phyloP scores from a whole-genome alignment of 2,888 invertebrate genomes.

The Lottia scabra region DNA sequence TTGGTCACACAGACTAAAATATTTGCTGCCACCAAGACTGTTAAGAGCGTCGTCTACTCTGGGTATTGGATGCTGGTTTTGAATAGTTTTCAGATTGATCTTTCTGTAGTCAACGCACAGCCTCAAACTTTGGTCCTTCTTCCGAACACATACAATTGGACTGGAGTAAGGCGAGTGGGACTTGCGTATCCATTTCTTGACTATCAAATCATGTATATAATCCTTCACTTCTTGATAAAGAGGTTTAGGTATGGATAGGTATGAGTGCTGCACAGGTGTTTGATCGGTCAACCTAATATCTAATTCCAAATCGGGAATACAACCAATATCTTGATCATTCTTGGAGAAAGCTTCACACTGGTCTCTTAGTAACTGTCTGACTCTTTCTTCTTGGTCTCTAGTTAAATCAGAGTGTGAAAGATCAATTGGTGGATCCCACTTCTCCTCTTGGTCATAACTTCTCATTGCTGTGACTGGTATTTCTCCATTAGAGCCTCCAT shows the following conservation, averaged over 20 bases:
- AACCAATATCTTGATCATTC: constrained; percentile 30
- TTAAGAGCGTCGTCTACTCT: constrained; percentile 25
- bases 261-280: constrained; percentile 28
- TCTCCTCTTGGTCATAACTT: no score
- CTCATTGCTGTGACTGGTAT: no score
- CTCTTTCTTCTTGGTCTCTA: constrained; percentile 15
- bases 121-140: constrained; percentile 19
- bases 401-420: constrained; percentile 11
- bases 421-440: constrained; percentile 30
- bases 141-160: constrained; percentile 24
- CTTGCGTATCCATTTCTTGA: constrained; percentile 27
- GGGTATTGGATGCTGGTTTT: constrained; percentile 27
- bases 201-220: constrained; percentile 29
- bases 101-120: constrained; percentile 29
- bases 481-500: no score
- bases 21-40: constrained; percentile 21
- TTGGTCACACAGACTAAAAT: constrained; percentile 27
- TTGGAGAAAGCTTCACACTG: constrained; percentile 30
- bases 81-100: constrained; percentile 22
- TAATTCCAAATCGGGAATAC: constrained; percentile 26
- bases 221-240: constrained; percentile 39
- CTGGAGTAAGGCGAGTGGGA: constrained; percentile 26
- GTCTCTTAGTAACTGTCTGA: constrained; percentile 25
- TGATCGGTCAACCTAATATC: constrained; percentile 31
- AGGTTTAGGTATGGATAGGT: constrained; percentile 30